Base-by-base conservation (phyloP, 2,797 vertebrate genomes). In the Picus viridis region DNA sequence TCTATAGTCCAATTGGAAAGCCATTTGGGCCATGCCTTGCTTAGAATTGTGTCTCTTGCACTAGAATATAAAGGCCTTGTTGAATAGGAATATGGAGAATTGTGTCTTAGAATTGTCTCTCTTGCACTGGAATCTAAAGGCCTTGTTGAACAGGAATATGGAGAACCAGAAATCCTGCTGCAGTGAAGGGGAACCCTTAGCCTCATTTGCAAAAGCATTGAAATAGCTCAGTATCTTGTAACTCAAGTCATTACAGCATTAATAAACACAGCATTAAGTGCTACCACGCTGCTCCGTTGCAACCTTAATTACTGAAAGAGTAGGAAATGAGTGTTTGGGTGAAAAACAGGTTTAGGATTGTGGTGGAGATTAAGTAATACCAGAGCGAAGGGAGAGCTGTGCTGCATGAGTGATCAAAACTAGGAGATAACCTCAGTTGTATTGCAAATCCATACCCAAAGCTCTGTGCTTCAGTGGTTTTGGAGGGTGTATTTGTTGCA, bases 261-360 rank as follows among this genome's bases (percentile, higher is more conserved):
- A 92, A 88, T 93, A 93, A 94, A 94, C 84, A 47, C 83, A 84
- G 41, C 62, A 67, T 68, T 86, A 93, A 95, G 76, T 47, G 80
- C 65, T 84, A 83, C 65, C 61, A 59, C 89, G 64, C 82, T 81
- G 51, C 64, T 80, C 70, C 43, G 15, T 58, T 91, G 34, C 75
- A 91, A 63, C 68, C 62, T 89, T 86, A 91, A 74, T 92, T 95
- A 79, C 77, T 22, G 79, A 56, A 86, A 84, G 61, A 76, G 41
- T 68, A 84, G 82, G 51, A 91, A 94, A 91, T 68, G 61, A 88
- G 30, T 63, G 68, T 91, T 93, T 88, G 93, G 71, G 87, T 91
- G 80, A 91, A 89, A 94, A 96, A 65, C 64, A 79, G 61, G 58
- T 62, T 84, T 74, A 82, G 77, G 80, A 56, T 69, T 92, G 71